These are phyloP conservation scores for Zosterops japonicus DNA, from an alignment of 2,113 vertebrate species.

Conservation along the genomic window DNA sequence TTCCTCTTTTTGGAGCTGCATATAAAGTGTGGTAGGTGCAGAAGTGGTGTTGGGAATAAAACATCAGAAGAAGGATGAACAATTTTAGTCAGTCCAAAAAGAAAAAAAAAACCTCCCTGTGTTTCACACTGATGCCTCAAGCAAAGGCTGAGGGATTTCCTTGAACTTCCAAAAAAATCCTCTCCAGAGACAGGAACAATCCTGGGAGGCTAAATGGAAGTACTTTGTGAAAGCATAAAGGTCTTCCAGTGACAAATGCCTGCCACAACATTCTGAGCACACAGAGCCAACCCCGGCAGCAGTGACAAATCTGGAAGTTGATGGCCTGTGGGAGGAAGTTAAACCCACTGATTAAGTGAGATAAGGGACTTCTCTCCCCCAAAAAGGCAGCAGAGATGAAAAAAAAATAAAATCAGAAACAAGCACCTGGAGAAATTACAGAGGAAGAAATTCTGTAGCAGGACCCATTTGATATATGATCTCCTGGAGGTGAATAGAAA, in stretches of 20 bases:
- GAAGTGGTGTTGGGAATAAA: neutral
- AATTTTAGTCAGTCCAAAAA: constrained; percentile 10
- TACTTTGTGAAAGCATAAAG: neutral
- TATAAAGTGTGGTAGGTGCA: neutral
- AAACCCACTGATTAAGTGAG: constrained; percentile 2
- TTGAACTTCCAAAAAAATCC: constrained; percentile 17
- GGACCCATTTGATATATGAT: neutral
- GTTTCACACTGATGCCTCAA: constrained; percentile 27
- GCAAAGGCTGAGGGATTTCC: constrained; percentile 42
- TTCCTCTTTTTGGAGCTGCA: neutral
- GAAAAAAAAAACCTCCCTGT: neutral
- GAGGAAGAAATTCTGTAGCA: neutral
- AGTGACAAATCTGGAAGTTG: neutral
- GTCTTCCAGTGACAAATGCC: neutral
- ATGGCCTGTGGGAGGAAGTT: neutral
- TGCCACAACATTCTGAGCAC: neutral
- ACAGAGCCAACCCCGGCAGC: neutral
- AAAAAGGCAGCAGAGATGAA: neutral
- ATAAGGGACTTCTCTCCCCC: neutral
- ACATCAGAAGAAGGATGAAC: constrained; percentile 12
- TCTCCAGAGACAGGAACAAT: constrained; percentile 16
- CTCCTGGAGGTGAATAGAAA: neutral
- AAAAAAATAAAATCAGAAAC: neutral
- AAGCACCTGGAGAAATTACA: constrained; percentile 33
- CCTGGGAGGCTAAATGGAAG: neutral